A percentile compares a stretch with the other conserved stretches of the same genome.
Evolutionary conservation across 53 echinoderm and acorn worm species (phyloP).

Genomic region (Antedon mediterranea): DNA sequence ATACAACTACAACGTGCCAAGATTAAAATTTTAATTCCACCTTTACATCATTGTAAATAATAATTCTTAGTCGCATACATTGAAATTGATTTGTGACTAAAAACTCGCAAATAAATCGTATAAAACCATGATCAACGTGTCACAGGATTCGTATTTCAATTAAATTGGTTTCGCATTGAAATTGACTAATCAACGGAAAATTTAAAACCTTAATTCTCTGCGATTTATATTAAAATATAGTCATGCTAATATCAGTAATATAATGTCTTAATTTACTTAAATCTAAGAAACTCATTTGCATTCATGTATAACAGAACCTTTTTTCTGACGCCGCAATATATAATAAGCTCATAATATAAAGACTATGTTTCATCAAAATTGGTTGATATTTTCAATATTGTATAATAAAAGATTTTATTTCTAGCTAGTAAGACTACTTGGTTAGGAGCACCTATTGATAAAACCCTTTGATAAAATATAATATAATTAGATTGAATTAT

Average conservation of each 20-base stretch:
- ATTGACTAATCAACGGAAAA: background rate
- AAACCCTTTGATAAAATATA: background rate
- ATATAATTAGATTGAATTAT: background rate
- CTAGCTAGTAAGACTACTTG: background rate
- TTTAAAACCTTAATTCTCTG: background rate
- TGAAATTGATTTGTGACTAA: background rate
- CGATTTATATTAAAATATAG: background rate
- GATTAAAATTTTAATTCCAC: background rate
- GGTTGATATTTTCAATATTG: background rate
- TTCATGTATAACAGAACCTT: background rate
- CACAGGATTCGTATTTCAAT: too few relatives aligned
- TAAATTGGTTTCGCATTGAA: too few relatives aligned
- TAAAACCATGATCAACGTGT: too few relatives aligned
- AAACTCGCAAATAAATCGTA: background rate
- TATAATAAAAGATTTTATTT: too few relatives aligned
- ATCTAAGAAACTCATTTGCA: background rate
- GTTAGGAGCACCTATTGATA: background rate
- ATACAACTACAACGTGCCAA: background rate
- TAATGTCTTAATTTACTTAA: background rate
- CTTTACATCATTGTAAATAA: background rate
- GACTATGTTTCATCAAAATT: background rate
- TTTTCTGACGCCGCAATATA: background rate
- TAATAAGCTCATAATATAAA: background rate
- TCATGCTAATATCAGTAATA: background rate
- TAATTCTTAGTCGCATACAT: background rate